phyloP scores from a whole-genome alignment of 2,888 invertebrate species.

The Polylopha cassiicola region DNA sequence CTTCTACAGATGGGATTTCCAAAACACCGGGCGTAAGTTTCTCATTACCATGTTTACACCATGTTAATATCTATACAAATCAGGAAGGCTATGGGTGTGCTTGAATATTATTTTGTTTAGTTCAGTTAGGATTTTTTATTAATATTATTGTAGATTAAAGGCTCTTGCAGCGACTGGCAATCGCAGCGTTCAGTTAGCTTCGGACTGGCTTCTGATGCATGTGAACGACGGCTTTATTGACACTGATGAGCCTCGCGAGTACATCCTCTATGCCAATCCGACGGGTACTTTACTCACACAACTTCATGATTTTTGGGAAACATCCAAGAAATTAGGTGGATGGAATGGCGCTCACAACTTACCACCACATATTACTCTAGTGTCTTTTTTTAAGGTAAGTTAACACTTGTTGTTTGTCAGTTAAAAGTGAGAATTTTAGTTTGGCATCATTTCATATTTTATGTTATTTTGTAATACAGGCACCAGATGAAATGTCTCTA shows the following conservation, averaged over 20 bases:
- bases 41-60: too few relatives aligned
- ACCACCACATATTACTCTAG: constrained; percentile 92
- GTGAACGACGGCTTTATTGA: constrained; percentile 90
- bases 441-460: neutral
- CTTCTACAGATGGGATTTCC: constrained; percentile 93
- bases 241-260: constrained; percentile 86
- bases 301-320: constrained; percentile 86
- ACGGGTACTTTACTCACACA: constrained; percentile 85
- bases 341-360: constrained; percentile 96
- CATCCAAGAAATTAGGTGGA: constrained; percentile 83
- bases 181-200: constrained; percentile 90
- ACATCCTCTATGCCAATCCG: constrained; percentile 92
- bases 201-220: constrained; percentile 93
- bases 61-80: too few relatives aligned
- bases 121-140: constrained; percentile 8
- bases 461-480: constrained; percentile 62
- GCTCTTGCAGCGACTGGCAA: constrained; percentile 94
- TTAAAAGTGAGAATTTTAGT: constrained; percentile 32
- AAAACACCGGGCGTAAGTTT: constrained; percentile 90
- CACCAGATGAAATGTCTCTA: constrained; percentile 84
- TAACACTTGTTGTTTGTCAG: constrained; percentile 11
- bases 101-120: neutral
- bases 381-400: constrained; percentile 90
- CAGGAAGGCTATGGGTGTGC: too few relatives aligned
- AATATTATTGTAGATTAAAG: constrained; percentile 81